Conservation (phyloP, 2,797 vertebrate species). For the Tragopan temminckii region DNA sequence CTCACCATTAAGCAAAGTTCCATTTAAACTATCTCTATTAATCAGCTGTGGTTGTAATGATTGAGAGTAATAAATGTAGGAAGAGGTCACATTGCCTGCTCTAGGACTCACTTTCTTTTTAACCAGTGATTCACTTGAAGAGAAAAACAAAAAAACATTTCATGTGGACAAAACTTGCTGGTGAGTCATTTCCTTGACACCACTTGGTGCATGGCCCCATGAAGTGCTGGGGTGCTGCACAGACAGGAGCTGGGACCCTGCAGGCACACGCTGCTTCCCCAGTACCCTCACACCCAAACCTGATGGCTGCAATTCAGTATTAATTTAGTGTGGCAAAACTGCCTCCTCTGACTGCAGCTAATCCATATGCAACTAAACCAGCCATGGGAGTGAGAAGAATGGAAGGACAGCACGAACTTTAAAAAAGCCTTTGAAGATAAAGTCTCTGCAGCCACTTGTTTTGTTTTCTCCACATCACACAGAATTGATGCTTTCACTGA, state of each 20-base stretch:
- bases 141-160: background rate
- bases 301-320: background rate
- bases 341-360: background rate
- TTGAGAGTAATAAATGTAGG: background rate
- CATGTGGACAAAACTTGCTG: background rate
- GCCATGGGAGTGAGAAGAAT: background rate
- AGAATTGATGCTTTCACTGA: background rate
- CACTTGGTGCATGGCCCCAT: background rate
- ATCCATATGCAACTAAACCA: background rate
- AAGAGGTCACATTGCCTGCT: background rate
- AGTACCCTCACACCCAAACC: background rate
- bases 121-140: background rate
- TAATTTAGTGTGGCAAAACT: background rate
- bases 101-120: background rate
- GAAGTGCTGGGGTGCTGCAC: background rate
- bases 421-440: background rate
- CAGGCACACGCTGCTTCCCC: background rate
- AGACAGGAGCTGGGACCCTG: background rate
- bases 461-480: background rate
- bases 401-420: background rate
- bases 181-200: background rate
- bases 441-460: background rate
- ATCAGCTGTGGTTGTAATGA: background rate
- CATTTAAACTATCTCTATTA: slow-evolving; percentile 37
- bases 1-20: background rate